phyloP scores from a whole-genome alignment of 2,888 invertebrate genomes.

The Malacosoma neustria region DNA sequence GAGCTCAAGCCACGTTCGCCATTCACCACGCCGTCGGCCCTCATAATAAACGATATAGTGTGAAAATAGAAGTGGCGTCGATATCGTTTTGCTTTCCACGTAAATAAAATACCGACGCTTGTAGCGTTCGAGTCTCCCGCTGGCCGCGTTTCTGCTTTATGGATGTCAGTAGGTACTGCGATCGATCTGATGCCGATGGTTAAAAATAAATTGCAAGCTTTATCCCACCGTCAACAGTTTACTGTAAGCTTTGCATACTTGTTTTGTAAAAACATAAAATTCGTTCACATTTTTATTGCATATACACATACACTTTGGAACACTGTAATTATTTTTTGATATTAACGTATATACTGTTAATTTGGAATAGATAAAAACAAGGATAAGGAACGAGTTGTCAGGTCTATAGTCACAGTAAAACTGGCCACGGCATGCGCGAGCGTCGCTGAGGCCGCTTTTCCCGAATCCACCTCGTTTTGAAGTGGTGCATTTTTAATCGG shows the following conservation, averaged over 20 bases:
- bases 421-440: conserved; percentile 59
- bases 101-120: conserved; percentile 63
- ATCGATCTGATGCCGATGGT: conserved; percentile 46
- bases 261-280: too few species aligned
- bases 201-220: conserved; percentile 43
- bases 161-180: conserved; percentile 37
- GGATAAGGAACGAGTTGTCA: conserved; percentile 29
- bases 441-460: conserved; percentile 54
- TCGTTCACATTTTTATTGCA: too few species aligned
- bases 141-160: conserved; percentile 47
- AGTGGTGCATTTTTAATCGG: conserved; percentile 70
- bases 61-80: conserved; percentile 65
- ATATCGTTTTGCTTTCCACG: conserved; percentile 49
- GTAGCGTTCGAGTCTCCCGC: conserved; percentile 44
- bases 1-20: conserved; percentile 32
- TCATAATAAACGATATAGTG: conserved; percentile 63
- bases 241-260: neutral
- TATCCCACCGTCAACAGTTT: conserved; percentile 25
- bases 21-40: conserved; percentile 33
- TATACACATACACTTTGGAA: too few species aligned
- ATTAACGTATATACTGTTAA: too few species aligned
- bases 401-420: conserved; percentile 43
- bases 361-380: too few species aligned
- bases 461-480: conserved; percentile 63
- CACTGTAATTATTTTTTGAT: too few species aligned